Base-by-base conservation (phyloP, 2,888 invertebrate genomes). In the Byasa hedistus region DNA sequence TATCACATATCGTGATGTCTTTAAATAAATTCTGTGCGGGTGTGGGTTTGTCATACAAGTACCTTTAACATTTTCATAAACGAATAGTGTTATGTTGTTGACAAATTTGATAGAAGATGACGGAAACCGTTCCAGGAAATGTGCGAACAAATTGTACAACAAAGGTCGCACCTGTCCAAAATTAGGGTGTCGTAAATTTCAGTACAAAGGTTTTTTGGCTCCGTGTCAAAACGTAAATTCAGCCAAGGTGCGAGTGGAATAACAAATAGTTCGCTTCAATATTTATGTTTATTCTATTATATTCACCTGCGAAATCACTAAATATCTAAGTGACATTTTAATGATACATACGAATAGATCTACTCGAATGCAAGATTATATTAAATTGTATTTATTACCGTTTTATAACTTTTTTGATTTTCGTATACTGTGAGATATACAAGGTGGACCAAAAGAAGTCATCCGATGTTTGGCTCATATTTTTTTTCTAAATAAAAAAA, bases 131-230 rank as follows among this genome's bases (percentile, higher is more conserved):
- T 57, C 48, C n/a, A 32, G 27, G 48, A 57, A 63, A 57, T 57
- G 27, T 27, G 19, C 48, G 48, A 57, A 57, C 39, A 64, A 58
- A 64, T 64, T 24, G 23, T 23, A 59, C 39, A 69, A 71, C 71
- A 68, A 70, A 69, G 59, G 64, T 44, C 32, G 54, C 64, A 51
- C 69, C 61, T 64, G 61, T 57, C 63, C 63, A 64, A 68, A 68
- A 69, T 72, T 69, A 73, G 71, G 69, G 71, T 72, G 69, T 69
- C 73, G 75, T 75, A 74, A 76, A 76, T 75, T 76, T 72, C 69
- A 58, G 66, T 61, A 63, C 57, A 64, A 64, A 61, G 67, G 64
- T 64, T 68, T 44, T 69, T 52, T 77, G 77, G 77, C 75, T 39
- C 36, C 61, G 55, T 51, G 76, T 76, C 77, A 75, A 69, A 61